These are phyloP conservation scores for Galeruca laticollis DNA, from an alignment of 2,888 invertebrate species.

Conservation along the genomic window DNA sequence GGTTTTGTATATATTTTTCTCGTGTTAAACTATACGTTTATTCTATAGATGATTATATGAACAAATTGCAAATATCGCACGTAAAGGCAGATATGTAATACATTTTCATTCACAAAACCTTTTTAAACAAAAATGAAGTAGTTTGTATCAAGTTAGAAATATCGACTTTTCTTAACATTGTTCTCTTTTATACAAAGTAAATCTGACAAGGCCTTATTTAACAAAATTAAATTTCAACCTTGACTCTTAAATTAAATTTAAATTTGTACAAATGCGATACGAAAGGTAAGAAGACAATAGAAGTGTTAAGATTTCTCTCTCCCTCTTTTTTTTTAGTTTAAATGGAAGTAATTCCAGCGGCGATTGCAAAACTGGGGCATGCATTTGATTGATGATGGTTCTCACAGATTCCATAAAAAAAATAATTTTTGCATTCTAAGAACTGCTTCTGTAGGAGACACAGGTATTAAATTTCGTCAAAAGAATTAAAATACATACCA, in stretches of 20 bases:
- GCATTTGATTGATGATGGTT: slow-evolving; percentile 31
- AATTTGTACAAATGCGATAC: neutral
- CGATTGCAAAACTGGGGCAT: slow-evolving; percentile 28
- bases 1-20: too few species aligned
- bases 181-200: slow-evolving; percentile 3
- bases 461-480: neutral
- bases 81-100: neutral
- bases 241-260: slow-evolving; percentile 11
- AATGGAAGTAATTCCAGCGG: slow-evolving; percentile 14
- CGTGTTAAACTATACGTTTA: too few species aligned
- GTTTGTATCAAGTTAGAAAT: neutral
- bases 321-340: neutral
- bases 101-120: neutral
- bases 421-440: slow-evolving; percentile 1
- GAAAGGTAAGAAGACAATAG: neutral
- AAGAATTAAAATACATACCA: neutral
- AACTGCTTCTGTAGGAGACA: neutral
- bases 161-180: slow-evolving; percentile 1
- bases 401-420: slow-evolving; percentile 31
- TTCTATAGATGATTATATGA: too few species aligned
- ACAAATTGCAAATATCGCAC: neutral
- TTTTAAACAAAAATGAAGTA: neutral
- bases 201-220: neutral
- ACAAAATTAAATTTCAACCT: neutral
- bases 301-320: neutral